These are phyloP conservation scores for Harlomillsia oculata DNA, from an alignment of 1,140 invertebrate genomes.

Conservation along the genomic window DNA sequence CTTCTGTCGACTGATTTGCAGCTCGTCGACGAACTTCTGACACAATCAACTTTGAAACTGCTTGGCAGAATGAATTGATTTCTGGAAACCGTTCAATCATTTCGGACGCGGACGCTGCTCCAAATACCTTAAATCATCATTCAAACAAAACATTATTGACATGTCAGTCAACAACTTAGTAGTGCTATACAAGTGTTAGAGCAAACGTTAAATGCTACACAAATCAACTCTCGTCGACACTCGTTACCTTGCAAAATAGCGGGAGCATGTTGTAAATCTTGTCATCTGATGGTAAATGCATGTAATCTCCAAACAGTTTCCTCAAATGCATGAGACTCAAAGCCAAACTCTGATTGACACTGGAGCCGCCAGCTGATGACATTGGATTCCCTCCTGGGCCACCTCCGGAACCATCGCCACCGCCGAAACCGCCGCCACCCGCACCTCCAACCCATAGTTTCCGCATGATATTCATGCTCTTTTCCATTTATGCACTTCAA, in stretches of 20 bases:
- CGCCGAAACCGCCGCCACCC: constrained; percentile 2
- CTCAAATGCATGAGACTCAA: constrained; percentile 90
- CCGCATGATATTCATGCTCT: constrained; percentile 37
- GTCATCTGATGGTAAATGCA: constrained; percentile 76
- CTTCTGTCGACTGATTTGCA: constrained; percentile 89
- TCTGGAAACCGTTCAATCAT: constrained; percentile 95
- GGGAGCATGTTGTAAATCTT: constrained; percentile 97
- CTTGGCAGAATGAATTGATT: constrained; percentile 81
- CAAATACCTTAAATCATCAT: constrained; percentile 83
- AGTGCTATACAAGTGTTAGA: too few species aligned
- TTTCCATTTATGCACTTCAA: constrained; percentile 16
- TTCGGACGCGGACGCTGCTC: constrained; percentile 73
- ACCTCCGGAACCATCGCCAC: neutral
- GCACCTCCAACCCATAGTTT: constrained; percentile 32
- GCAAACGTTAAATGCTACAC: too few species aligned
- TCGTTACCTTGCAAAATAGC: constrained; percentile 93
- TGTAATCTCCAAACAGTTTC: constrained; percentile 89
- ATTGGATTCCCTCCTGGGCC: constrained; percentile 41
- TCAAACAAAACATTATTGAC: constrained; percentile 1
- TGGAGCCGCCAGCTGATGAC: constrained; percentile 25
- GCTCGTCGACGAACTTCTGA: constrained; percentile 84
- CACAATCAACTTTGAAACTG: constrained; percentile 90
- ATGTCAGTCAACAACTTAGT: too few species aligned
- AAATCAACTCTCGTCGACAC: too few species aligned
- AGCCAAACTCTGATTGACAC: constrained; percentile 54